Base-by-base conservation (phyloP, 2,113 vertebrate species). In the Istiophorus platypterus region DNA sequence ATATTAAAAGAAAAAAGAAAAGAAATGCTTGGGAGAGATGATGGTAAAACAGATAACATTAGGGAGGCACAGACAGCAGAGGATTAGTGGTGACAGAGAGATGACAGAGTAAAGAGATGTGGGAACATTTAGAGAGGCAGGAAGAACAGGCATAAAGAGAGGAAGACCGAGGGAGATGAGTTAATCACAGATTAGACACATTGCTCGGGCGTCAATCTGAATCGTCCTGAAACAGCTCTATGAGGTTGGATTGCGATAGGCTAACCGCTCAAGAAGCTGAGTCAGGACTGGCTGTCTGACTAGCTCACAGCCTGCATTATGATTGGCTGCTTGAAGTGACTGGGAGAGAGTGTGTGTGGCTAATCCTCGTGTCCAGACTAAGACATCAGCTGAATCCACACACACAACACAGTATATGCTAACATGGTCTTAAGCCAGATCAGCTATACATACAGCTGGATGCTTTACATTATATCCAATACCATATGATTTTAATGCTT, bases 181-280 rank as follows among this genome's bases (percentile, higher is more conserved):
- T 74, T 93, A 88, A 91, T 92, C 90, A 80, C 78, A 90, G 90
- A 91, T 92, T 90, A 92, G 77, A 87, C 74, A 31, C 59, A 78
- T 80, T 80, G 41, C 78, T 75, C n/a, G 14, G 45, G 80, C 78
- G 86, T 81, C 87, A 78, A 76, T 82, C 73, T 79, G 56, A 84
- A 75, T 82, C 31, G 14, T 52, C 66, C 64, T 82, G 34, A 72
- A 52, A 75, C 65, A 0, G 9, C 51, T 73, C 42, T 10, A 26
- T 20, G 20, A 57, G 85, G 83, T 77, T 34, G 74, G 45, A 51
- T 42, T 15, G 14, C n/a, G 65, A 81, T 71, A 76, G 82, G 79
- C 58, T 15, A 37, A 27, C 52, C 39, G 2, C 51, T 42, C 72
- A 45, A 79, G 51, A 83, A 80, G 62, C 63, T 20, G 45, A 20